Percentiles rank a stretch among this genome's conserved stretches.
phyloP scores from a whole-genome alignment of 2,888 invertebrate genomes.

The Synanthedon tipuliformis region DNA sequence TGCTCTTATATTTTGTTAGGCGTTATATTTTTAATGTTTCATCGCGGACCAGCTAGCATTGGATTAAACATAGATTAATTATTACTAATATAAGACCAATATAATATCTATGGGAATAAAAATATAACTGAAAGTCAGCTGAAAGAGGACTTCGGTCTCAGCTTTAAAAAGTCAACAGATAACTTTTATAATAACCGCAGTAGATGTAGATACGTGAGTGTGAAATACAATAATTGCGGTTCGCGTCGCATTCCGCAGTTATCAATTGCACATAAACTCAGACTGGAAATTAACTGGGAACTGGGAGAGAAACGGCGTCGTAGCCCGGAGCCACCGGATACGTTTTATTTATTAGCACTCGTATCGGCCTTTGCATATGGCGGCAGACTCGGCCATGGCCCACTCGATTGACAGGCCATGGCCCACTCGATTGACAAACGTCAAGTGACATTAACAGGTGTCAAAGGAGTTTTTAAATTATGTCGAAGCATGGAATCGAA shows the following conservation, averaged over 20 bases:
- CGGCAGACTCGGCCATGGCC: conserved; percentile 3
- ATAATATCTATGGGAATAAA: too few species aligned
- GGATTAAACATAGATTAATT: too few species aligned
- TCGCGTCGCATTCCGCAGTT: conserved; percentile 12
- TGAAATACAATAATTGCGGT: conserved; percentile 19
- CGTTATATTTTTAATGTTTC: too few species aligned
- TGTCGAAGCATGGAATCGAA: background rate
- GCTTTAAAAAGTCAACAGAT: too few species aligned
- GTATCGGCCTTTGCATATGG: background rate
- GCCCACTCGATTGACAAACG: conserved; percentile 7
- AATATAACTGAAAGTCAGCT: too few species aligned
- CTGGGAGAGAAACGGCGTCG: conserved; percentile 30
- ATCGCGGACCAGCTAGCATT: too few species aligned
- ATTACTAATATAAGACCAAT: too few species aligned
- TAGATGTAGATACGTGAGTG: too few species aligned
- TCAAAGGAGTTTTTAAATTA: too few species aligned
- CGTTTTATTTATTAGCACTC: conserved; percentile 3
- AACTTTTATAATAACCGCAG: too few species aligned
- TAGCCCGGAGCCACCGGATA: conserved; percentile 12
- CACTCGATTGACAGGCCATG: conserved; percentile 3
- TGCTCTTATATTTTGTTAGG: too few species aligned
- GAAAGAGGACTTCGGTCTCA: too few species aligned
- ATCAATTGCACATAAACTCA: conserved; percentile 37
- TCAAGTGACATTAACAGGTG: conserved; percentile 4
- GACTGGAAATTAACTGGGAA: conserved; percentile 33